A percentile compares a stretch with the other conserved stretches of the same genome.
These are phyloP conservation scores for Drosophila nr. fundita DNA, from an alignment of 2,888 invertebrate species.

Conservation along the genomic window DNA sequence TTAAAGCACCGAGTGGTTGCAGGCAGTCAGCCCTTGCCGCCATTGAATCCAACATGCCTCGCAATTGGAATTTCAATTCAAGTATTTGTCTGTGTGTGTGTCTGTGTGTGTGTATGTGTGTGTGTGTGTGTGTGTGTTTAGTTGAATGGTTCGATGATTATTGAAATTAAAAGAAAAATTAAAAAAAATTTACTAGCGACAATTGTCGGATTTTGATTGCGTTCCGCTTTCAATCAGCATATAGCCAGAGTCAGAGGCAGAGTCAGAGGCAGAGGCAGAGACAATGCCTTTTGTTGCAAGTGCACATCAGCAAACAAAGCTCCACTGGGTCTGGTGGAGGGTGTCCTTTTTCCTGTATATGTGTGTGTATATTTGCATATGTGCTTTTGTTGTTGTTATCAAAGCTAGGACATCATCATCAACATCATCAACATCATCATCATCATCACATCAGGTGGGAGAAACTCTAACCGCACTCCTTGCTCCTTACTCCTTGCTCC, in stretches of 20 bases:
- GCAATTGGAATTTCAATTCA: slow-evolving; percentile 25
- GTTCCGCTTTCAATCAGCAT: slow-evolving; percentile 14
- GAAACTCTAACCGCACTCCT: not conserved
- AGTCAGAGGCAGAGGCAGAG: not conserved
- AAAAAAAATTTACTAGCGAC: slow-evolving; percentile 30
- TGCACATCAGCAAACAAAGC: slow-evolving; percentile 32
- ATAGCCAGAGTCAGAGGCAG: not conserved
- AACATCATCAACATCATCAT: not conserved
- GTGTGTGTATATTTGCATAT: not conserved
- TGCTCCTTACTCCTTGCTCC: not conserved
- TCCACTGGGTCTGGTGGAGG: not conserved
- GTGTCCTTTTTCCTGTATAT: not conserved
- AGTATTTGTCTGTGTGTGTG: not conserved
- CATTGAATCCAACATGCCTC: slow-evolving; percentile 27
- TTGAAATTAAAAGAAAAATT: slow-evolving; percentile 25
- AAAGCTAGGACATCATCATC: slow-evolving; percentile 4
- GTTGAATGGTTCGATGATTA: slow-evolving; percentile 32
- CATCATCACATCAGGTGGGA: not conserved
- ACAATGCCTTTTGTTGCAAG: slow-evolving; percentile 50
- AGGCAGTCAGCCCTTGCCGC: slow-evolving; percentile 23
- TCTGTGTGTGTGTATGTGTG: not conserved
- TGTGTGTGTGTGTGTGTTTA: slow-evolving; percentile 10
- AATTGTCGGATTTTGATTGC: slow-evolving; percentile 35
- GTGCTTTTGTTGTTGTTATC: slow-evolving; percentile 11
- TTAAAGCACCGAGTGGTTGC: slow-evolving; percentile 46